A percentile compares a stretch with the other conserved stretches of the same genome.
phyloP scores from a whole-genome alignment of 2,113 vertebrate genomes.

The Pluvialis apricaria region DNA sequence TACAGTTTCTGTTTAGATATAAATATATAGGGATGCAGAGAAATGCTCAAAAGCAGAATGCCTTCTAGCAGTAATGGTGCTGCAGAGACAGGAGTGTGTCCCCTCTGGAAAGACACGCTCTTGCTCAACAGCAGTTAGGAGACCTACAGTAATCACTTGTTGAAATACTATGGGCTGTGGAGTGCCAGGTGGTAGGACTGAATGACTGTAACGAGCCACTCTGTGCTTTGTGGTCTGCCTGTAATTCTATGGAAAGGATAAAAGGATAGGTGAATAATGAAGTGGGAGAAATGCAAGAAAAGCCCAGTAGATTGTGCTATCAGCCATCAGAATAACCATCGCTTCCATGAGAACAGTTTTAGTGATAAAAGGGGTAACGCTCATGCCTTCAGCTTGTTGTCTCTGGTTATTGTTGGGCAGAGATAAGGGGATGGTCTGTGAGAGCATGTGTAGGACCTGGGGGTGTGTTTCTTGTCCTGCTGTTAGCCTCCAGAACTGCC shows the following conservation, averaged over 20 bases:
- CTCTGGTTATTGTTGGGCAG: fast-evolving
- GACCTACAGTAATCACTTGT: not conserved
- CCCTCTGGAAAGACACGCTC: fast-evolving
- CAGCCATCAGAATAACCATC: not conserved
- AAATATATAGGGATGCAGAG: not conserved
- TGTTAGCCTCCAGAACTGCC: not conserved
- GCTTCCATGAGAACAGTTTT: not conserved
- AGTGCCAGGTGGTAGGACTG: not conserved
- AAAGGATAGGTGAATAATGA: not conserved
- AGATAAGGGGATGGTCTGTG: not conserved
- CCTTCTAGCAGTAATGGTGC: not conserved
- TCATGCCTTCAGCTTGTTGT: not conserved
- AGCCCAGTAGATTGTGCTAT: slow-evolving; percentile 53
- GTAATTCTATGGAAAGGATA: not conserved
- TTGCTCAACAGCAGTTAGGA: not conserved
- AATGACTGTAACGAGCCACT: not conserved
- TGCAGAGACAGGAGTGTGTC: not conserved
- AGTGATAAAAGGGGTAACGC: not conserved
- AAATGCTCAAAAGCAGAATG: not conserved
- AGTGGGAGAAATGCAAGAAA: not conserved
- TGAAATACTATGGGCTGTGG: not conserved
- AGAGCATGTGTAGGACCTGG: not conserved
- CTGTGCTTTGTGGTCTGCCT: not conserved
- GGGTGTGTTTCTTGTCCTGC: not conserved
- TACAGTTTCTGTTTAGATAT: not conserved